Base-by-base conservation (phyloP, 2,888 invertebrate genomes). In the Eupithecia subfuscata region DNA sequence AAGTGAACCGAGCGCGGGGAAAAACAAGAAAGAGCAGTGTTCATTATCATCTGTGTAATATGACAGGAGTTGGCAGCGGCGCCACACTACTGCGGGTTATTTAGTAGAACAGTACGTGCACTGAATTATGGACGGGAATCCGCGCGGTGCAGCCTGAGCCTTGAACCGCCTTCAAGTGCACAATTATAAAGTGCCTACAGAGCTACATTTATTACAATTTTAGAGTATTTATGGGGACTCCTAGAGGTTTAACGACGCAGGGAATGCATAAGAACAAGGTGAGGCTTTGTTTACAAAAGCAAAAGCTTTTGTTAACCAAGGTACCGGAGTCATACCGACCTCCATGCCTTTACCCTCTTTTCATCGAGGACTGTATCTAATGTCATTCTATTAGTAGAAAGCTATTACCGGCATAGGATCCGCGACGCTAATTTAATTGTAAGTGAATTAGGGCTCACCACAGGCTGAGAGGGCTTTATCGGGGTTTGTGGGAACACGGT, bases 21-120 rank as follows among this genome's bases (percentile, higher is more conserved):
- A 87, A 86, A 34, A n/a, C 85, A 89, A 87, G 85, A 86, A 84
- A 84, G 86, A 86, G 85, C 80, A 80, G 85, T 86, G 86, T 90
- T 93, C 89, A 92, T 93, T 92, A 93, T 91, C 88, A 91, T 90
- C 87, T 87, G 88, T 87, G 88, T 92, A 91, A 92, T 92, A 92
- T 92, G 92, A 93, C 90, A 90, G 88, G 89, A 91, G 90, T 92
- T 94, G 93, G 94, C 93, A 89, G 86, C 87, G 91, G 91, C 89
- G 16, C 43, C 85, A 86, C 86, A 85, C 86, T 86, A 85, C 88
- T 84, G 86, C 82, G 84, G 85, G 86, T 92, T 91, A 91, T 93
- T 92, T 90, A 90, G 91, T 92, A 92, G 89, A 88, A 86, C 86
- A 83, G 83, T 88, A 91, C 93, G 92, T 93, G 93, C 88, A 82